Base-by-base conservation (phyloP, 2,797 vertebrate species). In the Oreortyx pictus region DNA sequence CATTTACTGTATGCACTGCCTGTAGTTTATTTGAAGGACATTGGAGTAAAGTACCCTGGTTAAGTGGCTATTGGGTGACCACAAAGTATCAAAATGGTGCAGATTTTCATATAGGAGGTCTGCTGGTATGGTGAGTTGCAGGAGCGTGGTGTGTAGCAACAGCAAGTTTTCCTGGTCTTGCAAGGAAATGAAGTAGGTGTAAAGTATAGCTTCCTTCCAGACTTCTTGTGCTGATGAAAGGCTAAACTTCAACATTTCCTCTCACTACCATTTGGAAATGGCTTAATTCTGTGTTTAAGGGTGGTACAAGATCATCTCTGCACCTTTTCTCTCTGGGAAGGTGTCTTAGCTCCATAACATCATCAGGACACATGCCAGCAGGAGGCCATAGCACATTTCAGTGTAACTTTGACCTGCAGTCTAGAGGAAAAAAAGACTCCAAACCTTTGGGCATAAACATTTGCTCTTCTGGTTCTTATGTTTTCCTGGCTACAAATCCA, bases 41-140 rank as follows among this genome's bases (percentile, higher is more conserved):
- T 11, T 73, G 35, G 14, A 16, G 14, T 5, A 64, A 54, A 64
- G 6, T 29, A 57, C 3, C 7, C 7, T n/a, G 37, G 37, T 46
- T 23, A 56, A 47, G 47, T 15, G 8, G 2, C 57, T 80, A 44
- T 66, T 44, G 41, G 27, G 39, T 67, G 22, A 5, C 8, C n/a
- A 56, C 13, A 35, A 27, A 17, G 3, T 27, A 24, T 59, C 31
- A 39, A 50, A 43, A 25, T 41, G 39, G 8, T 37, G 6, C 29
- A 66, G 29, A 35, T 62, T 87, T 89, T 70, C 16, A 19, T 47
- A 31, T 12, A 64, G 29, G 27, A 66, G 17, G 6, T 59, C 35
- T 0, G 0, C 37, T 9, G 2, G 11, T 31, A 14, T 65, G 11
- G 11, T 20, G 11, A 76, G 19, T 76, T 76, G 6, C 56, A 76